Percentiles rank a stretch among this genome's conserved stretches.
Conservation (phyloP, 2,113 vertebrate species). For the Orthonyx spaldingii region DNA sequence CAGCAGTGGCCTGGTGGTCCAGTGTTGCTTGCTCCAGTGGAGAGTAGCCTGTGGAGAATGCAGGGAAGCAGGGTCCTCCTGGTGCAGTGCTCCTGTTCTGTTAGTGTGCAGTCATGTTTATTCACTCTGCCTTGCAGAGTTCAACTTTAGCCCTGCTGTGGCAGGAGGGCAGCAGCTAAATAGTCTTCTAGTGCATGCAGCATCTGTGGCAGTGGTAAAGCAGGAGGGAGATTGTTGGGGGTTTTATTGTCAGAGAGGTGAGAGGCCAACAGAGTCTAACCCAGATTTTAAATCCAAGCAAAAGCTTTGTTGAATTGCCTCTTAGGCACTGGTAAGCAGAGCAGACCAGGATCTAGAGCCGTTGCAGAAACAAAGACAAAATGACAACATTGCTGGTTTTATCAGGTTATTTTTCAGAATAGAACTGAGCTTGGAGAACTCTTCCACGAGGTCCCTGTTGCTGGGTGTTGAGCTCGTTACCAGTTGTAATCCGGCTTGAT, state of each 20-base stretch:
- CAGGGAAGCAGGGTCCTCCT: not conserved
- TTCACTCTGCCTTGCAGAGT: not conserved
- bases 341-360: not conserved
- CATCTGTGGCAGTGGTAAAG: not conserved
- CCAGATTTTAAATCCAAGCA: not conserved
- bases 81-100: not conserved
- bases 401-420: conserved; percentile 17
- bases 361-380: not conserved
- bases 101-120: not conserved
- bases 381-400: not conserved
- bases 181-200: not conserved
- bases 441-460: not conserved
- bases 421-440: not conserved
- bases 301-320: not conserved
- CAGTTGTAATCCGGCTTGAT: not conserved
- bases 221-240: not conserved
- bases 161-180: not conserved
- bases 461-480: not conserved
- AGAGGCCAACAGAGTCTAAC: not conserved
- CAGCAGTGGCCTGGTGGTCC: conserved; percentile 42
- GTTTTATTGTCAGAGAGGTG: not conserved
- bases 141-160: not conserved
- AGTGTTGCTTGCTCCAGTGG: conserved; percentile 4
- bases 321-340: not conserved
- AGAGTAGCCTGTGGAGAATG: conserved; percentile 23